Percentiles rank a stretch among this genome's conserved stretches.
Evolutionary conservation across 2,113 vertebrate genomes (phyloP).

Genomic region (Crotophaga sulcirostris): DNA sequence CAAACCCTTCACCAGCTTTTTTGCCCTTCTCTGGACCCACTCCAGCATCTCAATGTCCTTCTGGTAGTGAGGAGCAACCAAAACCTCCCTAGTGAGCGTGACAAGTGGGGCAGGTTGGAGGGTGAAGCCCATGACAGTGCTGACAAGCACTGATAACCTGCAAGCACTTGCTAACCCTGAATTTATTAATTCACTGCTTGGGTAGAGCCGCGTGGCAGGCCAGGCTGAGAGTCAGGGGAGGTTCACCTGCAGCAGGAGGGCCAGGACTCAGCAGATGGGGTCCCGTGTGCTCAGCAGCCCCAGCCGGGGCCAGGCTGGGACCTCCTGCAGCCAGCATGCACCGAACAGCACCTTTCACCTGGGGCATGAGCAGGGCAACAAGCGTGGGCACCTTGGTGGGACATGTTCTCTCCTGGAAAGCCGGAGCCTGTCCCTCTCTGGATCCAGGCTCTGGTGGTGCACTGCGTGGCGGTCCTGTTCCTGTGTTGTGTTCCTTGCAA

Average conservation of each 20-base stretch:
- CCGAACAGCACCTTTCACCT: rapidly evolving
- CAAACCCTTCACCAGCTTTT: too few species aligned
- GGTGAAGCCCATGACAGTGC: neutral
- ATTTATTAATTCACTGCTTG: neutral
- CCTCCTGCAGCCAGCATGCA: neutral
- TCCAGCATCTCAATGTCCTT: too few species aligned
- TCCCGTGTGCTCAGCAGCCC: neutral
- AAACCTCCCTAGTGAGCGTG: neutral
- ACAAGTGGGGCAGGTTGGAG: neutral
- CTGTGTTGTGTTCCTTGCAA: neutral
- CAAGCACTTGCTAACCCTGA: neutral
- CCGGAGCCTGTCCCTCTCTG: neutral
- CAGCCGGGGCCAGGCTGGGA: neutral
- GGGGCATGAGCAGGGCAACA: neutral
- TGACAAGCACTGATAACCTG: neutral
- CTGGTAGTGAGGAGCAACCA: neutral
- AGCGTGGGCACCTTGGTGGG: neutral
- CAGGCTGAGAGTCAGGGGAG: rapidly evolving
- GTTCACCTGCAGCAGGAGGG: neutral
- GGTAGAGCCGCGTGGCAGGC: rapidly evolving
- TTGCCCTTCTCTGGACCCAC: too few species aligned
- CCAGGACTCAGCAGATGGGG: neutral
- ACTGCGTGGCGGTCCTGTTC: neutral
- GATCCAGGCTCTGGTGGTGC: neutral
- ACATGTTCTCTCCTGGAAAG: neutral